Percentiles rank a stretch among this genome's conserved stretches.
Evolutionary conservation across 2,888 invertebrate species (phyloP).

Genomic region (Chalcosyrphus nemorum): DNA sequence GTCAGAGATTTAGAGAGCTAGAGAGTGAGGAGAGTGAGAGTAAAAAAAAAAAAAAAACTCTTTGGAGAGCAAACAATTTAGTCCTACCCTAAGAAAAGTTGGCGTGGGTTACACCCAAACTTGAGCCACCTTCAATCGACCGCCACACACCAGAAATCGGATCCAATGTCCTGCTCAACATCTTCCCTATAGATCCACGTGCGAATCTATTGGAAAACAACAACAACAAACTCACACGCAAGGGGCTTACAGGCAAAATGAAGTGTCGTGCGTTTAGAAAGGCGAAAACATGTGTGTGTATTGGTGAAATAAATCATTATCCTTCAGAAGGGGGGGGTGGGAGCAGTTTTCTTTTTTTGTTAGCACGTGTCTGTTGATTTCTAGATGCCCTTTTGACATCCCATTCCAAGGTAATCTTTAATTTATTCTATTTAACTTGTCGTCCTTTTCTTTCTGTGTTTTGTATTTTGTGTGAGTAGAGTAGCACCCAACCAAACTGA

Average conservation of each 20-base stretch:
- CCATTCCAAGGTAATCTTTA: slow-evolving; percentile 36
- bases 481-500: neutral
- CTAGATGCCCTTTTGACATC: slow-evolving; percentile 32
- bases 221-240: neutral
- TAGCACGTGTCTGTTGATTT: slow-evolving; percentile 64
- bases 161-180: slow-evolving; percentile 22
- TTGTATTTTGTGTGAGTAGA: neutral
- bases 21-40: too few relatives aligned
- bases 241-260: neutral
- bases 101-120: slow-evolving; percentile 2
- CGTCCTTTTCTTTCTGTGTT: neutral
- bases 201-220: neutral
- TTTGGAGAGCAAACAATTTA: too few relatives aligned
- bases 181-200: slow-evolving; percentile 9
- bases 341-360: neutral
- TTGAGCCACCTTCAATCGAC: neutral
- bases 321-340: neutral
- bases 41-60: too few relatives aligned
- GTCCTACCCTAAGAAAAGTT: slow-evolving; percentile 46
- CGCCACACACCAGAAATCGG: too few relatives aligned
- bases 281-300: neutral
- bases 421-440: slow-evolving; percentile 34
- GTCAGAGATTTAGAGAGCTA: too few relatives aligned
- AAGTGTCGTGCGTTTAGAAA: slow-evolving; percentile 1
- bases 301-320: neutral